Conservation (phyloP, 1,140 invertebrate species). For the Odontomachus brunneus region DNA sequence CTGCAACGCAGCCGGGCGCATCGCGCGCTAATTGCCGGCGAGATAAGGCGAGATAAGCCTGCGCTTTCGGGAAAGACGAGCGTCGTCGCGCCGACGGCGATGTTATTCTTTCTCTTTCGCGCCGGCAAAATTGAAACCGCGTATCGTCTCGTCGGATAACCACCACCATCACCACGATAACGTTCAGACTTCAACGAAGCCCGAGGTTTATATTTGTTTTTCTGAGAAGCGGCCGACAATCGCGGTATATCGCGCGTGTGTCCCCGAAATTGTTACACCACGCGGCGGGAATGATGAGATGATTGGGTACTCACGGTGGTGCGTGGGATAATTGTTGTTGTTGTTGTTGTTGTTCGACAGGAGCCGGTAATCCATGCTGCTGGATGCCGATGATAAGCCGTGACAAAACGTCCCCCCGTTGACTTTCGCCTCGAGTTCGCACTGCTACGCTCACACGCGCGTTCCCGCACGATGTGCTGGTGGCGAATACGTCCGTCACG, state of each 20-base stretch:
- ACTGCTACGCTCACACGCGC: neutral
- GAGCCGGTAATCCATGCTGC: slow-evolving; percentile 78
- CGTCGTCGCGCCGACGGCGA: too few relatives aligned
- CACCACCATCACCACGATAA: too few relatives aligned
- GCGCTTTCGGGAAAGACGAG: neutral
- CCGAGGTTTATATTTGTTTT: too few relatives aligned
- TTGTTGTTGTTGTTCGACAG: slow-evolving; percentile 73
- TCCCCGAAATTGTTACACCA: slow-evolving; percentile 1
- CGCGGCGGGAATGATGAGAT: neutral
- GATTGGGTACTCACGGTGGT: slow-evolving; percentile 75
- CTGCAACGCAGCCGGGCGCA: neutral
- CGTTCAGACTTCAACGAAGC: too few relatives aligned
- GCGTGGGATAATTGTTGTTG: slow-evolving; percentile 76
- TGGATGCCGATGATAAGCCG: slow-evolving; percentile 8
- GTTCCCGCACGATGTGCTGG: neutral
- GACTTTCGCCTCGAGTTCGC: slow-evolving; percentile 12
- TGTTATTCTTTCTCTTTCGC: neutral
- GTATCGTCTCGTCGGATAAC: neutral
- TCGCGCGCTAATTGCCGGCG: neutral
- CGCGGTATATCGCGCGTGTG: neutral
- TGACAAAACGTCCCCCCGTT: neutral
- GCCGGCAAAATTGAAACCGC: neutral
- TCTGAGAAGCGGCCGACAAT: neutral
- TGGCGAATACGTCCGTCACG: neutral
- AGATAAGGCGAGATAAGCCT: neutral